These are phyloP conservation scores for Microplitis manilae DNA, from an alignment of 2,888 invertebrate genomes.

Conservation along the genomic window DNA sequence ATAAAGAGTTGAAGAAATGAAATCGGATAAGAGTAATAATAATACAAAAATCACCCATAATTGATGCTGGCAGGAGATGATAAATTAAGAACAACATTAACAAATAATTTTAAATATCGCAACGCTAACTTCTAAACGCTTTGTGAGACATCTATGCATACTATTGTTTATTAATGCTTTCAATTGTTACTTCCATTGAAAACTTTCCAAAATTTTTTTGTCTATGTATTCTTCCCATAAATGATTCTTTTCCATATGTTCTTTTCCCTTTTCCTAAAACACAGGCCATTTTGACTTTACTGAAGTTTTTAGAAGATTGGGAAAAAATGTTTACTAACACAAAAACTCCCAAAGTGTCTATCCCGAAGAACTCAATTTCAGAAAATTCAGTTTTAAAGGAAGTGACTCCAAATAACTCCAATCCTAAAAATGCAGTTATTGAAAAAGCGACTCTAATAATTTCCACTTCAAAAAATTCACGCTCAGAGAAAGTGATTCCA, in stretches of 20 bases:
- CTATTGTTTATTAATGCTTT: too few relatives aligned
- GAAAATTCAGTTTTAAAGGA: too few relatives aligned
- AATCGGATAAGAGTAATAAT: slow-evolving; percentile 1
- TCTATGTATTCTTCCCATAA: too few relatives aligned
- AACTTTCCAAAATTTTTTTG: too few relatives aligned
- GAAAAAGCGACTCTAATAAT: too few relatives aligned
- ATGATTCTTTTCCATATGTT: background rate
- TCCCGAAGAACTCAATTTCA: background rate
- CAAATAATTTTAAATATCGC: background rate
- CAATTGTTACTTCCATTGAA: too few relatives aligned
- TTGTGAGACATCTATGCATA: background rate
- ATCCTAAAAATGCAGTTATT: too few relatives aligned
- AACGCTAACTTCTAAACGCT: background rate
- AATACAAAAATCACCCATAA: background rate
- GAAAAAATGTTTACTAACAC: slow-evolving; percentile 6
- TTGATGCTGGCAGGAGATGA: slow-evolving; percentile 8
- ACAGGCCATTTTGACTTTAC: background rate
- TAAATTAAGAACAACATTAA: background rate
- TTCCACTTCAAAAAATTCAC: too few relatives aligned
- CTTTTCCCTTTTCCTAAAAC: background rate
- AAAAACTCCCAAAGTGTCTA: background rate
- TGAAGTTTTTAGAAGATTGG: slow-evolving; percentile 12
- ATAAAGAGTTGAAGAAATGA: background rate
- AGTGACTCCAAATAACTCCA: too few relatives aligned
- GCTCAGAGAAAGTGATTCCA: too few relatives aligned